A percentile compares a stretch with the other conserved stretches of the same genome.
Evolutionary conservation across 2,113 vertebrate genomes (phyloP).

Genomic region (Semnornis frantzii): DNA sequence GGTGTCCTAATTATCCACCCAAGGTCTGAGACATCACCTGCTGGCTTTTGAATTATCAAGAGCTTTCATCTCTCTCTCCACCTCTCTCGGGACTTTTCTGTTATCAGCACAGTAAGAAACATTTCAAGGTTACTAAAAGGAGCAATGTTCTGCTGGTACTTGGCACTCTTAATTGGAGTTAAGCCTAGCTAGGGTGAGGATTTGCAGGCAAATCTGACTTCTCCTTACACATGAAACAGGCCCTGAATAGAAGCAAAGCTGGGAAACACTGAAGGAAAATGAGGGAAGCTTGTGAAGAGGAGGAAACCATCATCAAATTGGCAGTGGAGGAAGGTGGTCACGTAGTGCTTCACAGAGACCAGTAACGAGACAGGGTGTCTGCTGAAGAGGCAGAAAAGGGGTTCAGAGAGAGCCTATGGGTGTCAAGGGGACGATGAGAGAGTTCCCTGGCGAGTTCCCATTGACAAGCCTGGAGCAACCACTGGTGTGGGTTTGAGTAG

Average conservation of each 20-base stretch:
- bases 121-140: conserved; percentile 24
- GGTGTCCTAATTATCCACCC: background rate
- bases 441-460: too few species aligned
- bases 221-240: background rate
- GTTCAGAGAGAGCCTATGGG: rapidly evolving
- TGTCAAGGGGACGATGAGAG: background rate
- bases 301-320: background rate
- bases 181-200: background rate
- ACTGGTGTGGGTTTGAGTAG: too few species aligned
- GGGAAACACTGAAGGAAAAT: background rate
- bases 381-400: background rate
- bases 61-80: background rate
- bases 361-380: background rate
- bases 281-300: rapidly evolving
- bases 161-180: background rate
- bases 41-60: conserved; percentile 19
- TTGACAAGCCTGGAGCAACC: too few species aligned
- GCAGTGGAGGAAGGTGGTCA: background rate
- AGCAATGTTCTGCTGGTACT: background rate
- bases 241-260: background rate
- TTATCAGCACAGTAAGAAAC: background rate
- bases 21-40: conserved; percentile 19
- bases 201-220: background rate
- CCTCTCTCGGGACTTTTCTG: background rate
- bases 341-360: background rate